Base-by-base conservation (phyloP, 2,888 invertebrate species). In the Philhelius pedissequus region DNA sequence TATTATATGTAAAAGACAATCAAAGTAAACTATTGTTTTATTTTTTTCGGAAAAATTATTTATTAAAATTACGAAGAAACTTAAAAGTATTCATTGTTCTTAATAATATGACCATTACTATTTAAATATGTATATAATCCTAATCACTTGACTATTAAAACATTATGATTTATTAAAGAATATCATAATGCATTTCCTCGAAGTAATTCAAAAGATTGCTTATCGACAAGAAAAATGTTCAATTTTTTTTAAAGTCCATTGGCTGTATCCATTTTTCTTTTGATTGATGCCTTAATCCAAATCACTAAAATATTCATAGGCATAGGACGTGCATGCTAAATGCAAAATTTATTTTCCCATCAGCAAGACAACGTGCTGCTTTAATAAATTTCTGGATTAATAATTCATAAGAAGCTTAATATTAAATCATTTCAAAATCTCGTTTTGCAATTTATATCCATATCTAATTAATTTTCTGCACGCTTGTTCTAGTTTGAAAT, bases 391-490 rank as follows among this genome's bases (percentile, higher is more conserved):
- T 20, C 25, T 52, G 13, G 27, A 77, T 77, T 62, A 38, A 77
- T 43, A 32, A 77, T 77, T 77, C 70, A 70, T 54, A 62, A 62
- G 43, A 15, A 70, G 25, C 18, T 38, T 54, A 64, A 43, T 38
- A 45, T n/a, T 43, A 52, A 54, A 35, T 20, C 64, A 13, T 25
- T n/a, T 70, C 35, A 13, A 45, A 32, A 66, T 66, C 56, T 48
- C 35, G 20, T 64, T 64, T 64, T 15, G 32, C 54, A 20, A 56
- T 30, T 11, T 22, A 66, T 35, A 45, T 40, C 9, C 62, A 13
- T 2, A 38, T 48, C 27, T 70, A 77, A 77, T 77, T 77, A 77
- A 77, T 56, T 77, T 70, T 70, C 62, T 56, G 70, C 77, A 77
- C 77, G 77, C 43, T 45, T 54, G 70, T n/a, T 56, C 62, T 64